Percentiles rank a stretch among this genome's conserved stretches.
phyloP scores from a whole-genome alignment of 2,888 invertebrate genomes.

The Aphodius sticticus region DNA sequence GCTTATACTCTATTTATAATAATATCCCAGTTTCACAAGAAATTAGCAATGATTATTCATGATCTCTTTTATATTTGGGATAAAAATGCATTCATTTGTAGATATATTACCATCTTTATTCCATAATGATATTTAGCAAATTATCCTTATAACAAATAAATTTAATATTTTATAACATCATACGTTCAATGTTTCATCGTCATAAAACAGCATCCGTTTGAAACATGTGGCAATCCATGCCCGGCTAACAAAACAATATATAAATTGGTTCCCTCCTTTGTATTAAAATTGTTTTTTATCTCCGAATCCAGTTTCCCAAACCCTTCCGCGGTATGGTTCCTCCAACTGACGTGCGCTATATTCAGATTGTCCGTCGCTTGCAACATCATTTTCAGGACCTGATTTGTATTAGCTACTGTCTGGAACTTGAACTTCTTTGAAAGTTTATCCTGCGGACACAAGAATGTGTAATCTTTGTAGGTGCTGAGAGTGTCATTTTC shows the following conservation, averaged over 20 bases:
- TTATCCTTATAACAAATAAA: neutral
- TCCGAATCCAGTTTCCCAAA: conserved; percentile 60
- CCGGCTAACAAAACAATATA: conserved; percentile 78
- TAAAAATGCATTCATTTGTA: too few relatives aligned
- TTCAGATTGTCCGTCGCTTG: conserved; percentile 57
- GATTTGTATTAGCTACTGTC: conserved; percentile 53
- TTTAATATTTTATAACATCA: neutral
- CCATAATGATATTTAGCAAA: neutral
- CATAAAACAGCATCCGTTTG: conserved; percentile 58
- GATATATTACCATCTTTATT: too few relatives aligned
- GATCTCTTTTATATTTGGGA: too few relatives aligned
- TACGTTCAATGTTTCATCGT: neutral
- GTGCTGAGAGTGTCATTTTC: conserved; percentile 67
- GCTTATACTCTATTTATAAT: neutral
- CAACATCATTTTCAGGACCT: conserved; percentile 46
- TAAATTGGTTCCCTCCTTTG: conserved; percentile 67
- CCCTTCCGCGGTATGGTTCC: neutral
- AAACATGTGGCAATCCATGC: conserved; percentile 45
- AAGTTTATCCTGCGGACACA: neutral
- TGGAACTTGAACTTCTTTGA: neutral
- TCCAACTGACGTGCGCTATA: conserved; percentile 63
- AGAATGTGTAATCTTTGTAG: conserved; percentile 67
- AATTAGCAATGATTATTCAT: too few relatives aligned
- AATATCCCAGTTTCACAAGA: neutral
- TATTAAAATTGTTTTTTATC: conserved; percentile 70